Evolutionary conservation across 37 sponge, comb jelly and placozoan species (phyloP), one percentile per base, ranked within the genome.

Genomic region (Spongilla lacustris): DNA sequence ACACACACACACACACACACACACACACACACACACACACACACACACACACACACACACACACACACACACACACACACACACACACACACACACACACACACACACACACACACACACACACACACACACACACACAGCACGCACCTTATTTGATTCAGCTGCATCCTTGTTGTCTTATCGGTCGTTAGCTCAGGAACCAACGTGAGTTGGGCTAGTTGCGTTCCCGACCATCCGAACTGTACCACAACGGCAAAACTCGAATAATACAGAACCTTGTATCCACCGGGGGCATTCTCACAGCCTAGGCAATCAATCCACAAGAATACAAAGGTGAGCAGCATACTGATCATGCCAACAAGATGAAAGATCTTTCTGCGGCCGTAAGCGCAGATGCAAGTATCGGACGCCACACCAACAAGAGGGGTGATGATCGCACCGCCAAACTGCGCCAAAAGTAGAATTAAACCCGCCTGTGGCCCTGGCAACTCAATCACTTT

Each of bases 171-270:
- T 66, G 84, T 87, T 75, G 66, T 83, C 81, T 93, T 89, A 36
- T 85, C 74, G 2, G 74, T n/a, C 0, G 95, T 92, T 9, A 97
- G 86, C 23, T 93, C 95, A 24, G 98, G 98, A 37, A 97, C 95
- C 34, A 97, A 92, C 0, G 98, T 86, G 19, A 97, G 87, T 28
- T 97, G 98, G 12, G 94, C 87, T 66, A 97, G 90, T 77, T 97
- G 98, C 1, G 89, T 89, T 25, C 93, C 75, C 3, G 98, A 95
- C 98, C 98, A 97, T 0, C 98, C 98, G 89, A 94, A 94, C 85
- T 97, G 94, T 73, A 97, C 95, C 72, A 97, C 84, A 26, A 93
- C 69, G 23, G 95, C 91, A 67, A 97, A 97, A 34, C 84, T 49
- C 0, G 90, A 79, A 77, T 83, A 95, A 67, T 95, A 95, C 27